A percentile compares a stretch with the other conserved stretches of the same genome.
Conservation (phyloP, 2,888 invertebrate genomes). For the Helobdella robusta region DNA sequence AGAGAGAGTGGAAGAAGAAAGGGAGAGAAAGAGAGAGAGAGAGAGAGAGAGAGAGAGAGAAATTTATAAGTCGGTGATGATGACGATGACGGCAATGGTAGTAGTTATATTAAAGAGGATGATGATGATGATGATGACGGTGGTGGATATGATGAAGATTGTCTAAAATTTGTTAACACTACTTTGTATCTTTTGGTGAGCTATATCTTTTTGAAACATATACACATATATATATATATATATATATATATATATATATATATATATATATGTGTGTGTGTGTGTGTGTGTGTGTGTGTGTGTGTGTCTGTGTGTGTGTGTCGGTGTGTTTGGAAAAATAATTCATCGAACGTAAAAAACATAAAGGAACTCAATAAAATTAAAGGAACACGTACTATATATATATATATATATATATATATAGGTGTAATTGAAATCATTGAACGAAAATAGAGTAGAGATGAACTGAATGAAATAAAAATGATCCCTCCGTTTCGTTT, state of each 20-base stretch:
- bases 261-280: no score
- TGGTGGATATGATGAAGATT: background rate
- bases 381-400: no score
- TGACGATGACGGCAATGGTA: background rate
- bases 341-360: no score
- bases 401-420: background rate
- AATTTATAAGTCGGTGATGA: background rate
- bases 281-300: no score
- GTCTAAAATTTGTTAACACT: background rate
- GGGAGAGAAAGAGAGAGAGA: background rate
- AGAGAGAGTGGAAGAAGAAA: background rate
- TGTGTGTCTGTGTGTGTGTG: no score
- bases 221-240: background rate
- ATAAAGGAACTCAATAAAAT: no score
- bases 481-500: background rate
- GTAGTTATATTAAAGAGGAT: background rate
- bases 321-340: no score
- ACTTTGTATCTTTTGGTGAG: background rate
- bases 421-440: background rate
- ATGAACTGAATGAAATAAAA: background rate
- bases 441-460: background rate
- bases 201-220: background rate
- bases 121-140: conserved; percentile 5
- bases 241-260: background rate
- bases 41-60: background rate